Evolutionary conservation across 1,140 invertebrate species (phyloP), one percentile per base, ranked within the genome.

Genomic region (Chrysopa pallens): DNA sequence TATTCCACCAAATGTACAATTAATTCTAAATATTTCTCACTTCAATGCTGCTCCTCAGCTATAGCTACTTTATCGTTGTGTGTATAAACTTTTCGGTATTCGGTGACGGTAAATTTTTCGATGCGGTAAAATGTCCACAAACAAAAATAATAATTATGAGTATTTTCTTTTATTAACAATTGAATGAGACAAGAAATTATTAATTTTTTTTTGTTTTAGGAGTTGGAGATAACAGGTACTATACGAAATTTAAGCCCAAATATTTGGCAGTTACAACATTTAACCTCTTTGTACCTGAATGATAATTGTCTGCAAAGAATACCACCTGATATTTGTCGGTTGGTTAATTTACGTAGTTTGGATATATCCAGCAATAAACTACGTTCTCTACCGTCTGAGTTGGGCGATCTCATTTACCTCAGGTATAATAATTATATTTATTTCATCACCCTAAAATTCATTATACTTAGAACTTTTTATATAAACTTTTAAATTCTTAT

Each of bases 311-410:
- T 97, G 50, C 75, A 81, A 51, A 74, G 85, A 53, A 70, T 97
- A 59, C 90, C 92, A 38, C 61, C 82, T 29, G 90, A 95, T 57
- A 91, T 98, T 50, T 76, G 74, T 52, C 76, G 74, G 53, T 69
- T 98, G 42, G 66, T 69, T 48, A 85, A 87, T 63, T 70, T 98
- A 46, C 77, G 79, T 50, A 77, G 80, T 43, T 67, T 98, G 42
- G 94, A 98, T 68, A 63, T 97, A 46, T 95, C 90, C 49, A 80
- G 77, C 61, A 96, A 96, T 65, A 95, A 95, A 67, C 67, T 98
- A 45, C 73, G 89, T 46, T 86, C 80, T 61, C 66, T 98, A 53
- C 95, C 95, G 46, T 76, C 90, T 38, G 92, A 97, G 71, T 72
- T 98, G 37, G 93, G 94, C 46, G 92, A 97, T 61, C 76, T 98